These are phyloP conservation scores for Palloptera scutellata DNA, from an alignment of 2,888 invertebrate species.

Conservation along the genomic window DNA sequence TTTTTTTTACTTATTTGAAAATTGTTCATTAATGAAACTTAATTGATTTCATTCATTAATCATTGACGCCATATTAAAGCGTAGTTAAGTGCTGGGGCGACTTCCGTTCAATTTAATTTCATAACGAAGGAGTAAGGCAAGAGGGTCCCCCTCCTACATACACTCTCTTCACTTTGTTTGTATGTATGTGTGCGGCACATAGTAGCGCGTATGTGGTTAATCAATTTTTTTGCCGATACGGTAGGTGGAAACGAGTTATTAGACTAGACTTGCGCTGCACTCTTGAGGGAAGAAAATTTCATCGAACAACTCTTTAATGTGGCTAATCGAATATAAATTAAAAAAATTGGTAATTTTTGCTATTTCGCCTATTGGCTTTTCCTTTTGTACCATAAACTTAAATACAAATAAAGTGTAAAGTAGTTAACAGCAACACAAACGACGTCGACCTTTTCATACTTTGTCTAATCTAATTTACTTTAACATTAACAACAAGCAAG, in stretches of 20 bases:
- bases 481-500: neutral
- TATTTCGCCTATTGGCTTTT: neutral
- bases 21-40: conserved; percentile 57
- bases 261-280: neutral
- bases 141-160: no score
- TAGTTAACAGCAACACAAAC: no score
- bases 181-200: neutral
- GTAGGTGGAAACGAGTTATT: conserved; percentile 12
- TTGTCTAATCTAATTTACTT: neutral
- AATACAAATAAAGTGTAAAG: no score
- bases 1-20: conserved; percentile 24
- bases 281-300: neutral
- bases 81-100: conserved; percentile 39
- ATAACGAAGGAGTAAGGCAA: neutral
- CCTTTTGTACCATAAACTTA: neutral
- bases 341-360: neutral
- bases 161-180: neutral
- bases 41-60: conserved; percentile 63
- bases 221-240: conserved; percentile 1
- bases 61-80: conserved; percentile 49
- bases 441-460: no score
- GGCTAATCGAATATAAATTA: conserved; percentile 6
- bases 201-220: conserved; percentile 2
- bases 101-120: conserved; percentile 23
- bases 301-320: neutral